phyloP scores from a whole-genome alignment of 2,888 invertebrate species.

The Cecidostiba fungosa region DNA sequence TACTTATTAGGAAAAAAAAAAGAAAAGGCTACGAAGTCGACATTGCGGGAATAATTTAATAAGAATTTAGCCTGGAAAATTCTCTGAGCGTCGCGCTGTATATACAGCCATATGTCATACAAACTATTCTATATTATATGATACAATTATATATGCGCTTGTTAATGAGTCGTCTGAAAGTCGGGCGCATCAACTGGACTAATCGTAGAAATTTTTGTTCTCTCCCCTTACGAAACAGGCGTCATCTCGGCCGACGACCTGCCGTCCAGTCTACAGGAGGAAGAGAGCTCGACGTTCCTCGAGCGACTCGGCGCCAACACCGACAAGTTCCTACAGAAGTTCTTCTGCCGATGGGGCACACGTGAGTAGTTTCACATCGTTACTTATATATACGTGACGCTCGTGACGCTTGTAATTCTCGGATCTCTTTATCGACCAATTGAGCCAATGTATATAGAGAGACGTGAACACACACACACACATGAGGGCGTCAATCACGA shows the following conservation, averaged over 20 bases:
- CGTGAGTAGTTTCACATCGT: slow-evolving; percentile 72
- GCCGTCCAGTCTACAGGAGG: slow-evolving; percentile 77
- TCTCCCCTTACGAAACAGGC: slow-evolving; percentile 67
- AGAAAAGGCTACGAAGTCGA: too few relatives aligned
- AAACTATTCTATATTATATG: neutral
- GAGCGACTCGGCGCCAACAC: slow-evolving; percentile 90
- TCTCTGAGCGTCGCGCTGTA: neutral
- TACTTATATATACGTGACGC: neutral
- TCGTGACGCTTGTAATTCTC: neutral
- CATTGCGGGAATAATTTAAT: too few relatives aligned
- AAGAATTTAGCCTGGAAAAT: neutral
- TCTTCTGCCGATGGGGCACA: slow-evolving; percentile 91
- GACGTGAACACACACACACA: neutral
- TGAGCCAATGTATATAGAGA: slow-evolving; percentile 15
- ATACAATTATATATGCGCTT: neutral
- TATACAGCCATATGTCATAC: neutral
- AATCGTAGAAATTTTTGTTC: neutral
- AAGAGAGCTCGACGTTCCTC: slow-evolving; percentile 83
- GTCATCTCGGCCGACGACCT: slow-evolving; percentile 77
- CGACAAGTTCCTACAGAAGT: slow-evolving; percentile 87
- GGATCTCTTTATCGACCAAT: slow-evolving; percentile 5
- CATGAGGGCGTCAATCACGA: neutral
- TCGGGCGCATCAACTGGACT: neutral
- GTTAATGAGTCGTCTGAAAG: neutral
- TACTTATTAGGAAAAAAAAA: too few relatives aligned